Percentiles rank a stretch among this genome's conserved stretches.
Evolutionary conservation across 2,888 invertebrate genomes (phyloP).

Genomic region (Augochlorella aurata): DNA sequence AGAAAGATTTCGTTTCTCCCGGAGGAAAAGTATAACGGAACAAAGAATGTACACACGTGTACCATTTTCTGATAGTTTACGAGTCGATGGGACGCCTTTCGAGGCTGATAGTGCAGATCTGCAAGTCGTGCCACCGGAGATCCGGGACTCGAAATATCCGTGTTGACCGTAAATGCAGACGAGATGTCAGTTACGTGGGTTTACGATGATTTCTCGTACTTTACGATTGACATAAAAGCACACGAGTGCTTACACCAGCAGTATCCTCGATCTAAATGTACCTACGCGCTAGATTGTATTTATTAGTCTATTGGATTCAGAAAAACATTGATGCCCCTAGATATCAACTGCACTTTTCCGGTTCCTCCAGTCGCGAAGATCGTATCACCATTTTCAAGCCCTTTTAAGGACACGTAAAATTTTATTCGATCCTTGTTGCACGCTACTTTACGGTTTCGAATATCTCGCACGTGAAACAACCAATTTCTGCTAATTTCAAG

Average conservation of each 20-base stretch:
- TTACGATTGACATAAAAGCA: conserved; percentile 16
- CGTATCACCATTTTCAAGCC: neutral
- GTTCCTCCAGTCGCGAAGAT: neutral
- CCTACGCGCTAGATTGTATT: neutral
- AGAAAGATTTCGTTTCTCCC: neutral
- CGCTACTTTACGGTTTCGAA: neutral
- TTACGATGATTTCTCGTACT: conserved; percentile 23
- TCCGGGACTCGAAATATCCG: conserved; percentile 33
- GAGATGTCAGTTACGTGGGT: conserved; percentile 12
- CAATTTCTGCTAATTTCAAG: neutral
- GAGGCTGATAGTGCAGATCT: conserved; percentile 37
- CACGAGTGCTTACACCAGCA: neutral
- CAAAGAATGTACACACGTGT: neutral
- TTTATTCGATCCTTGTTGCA: neutral
- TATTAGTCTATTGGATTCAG: neutral
- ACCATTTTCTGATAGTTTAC: conserved; percentile 33
- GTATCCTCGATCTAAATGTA: neutral
- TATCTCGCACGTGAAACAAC: neutral
- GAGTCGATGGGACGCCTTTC: conserved; percentile 17
- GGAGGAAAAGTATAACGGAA: neutral
- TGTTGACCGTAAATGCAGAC: conserved; percentile 27
- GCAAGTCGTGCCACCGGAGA: conserved; percentile 30
- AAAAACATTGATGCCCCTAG: neutral
- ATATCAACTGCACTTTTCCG: neutral
- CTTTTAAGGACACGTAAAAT: neutral